Conservation (phyloP, 2,797 vertebrate species). For the Acestrorhynchus altus region DNA sequence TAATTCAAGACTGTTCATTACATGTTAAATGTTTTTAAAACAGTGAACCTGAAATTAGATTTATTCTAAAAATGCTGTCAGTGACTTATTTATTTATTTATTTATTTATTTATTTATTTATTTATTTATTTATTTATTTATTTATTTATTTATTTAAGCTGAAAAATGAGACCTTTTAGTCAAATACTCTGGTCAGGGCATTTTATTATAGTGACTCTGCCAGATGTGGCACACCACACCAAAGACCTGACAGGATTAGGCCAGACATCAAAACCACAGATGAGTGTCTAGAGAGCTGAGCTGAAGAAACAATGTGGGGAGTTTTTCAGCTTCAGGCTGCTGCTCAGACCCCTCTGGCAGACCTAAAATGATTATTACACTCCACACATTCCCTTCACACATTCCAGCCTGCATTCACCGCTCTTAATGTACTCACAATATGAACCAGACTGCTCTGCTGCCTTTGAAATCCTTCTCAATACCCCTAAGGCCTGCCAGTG, state of each 20-base stretch:
- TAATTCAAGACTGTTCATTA: too few species aligned
- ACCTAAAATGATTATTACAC: constrained; percentile 52
- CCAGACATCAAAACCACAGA: constrained; percentile 42
- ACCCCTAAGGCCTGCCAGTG: constrained; percentile 41
- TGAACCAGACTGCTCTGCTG: constrained; percentile 42
- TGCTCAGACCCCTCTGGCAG: constrained; percentile 19
- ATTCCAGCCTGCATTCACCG: constrained; percentile 49
- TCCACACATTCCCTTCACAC: constrained; percentile 50
- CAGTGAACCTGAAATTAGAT: too few species aligned
- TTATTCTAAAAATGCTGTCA: too few species aligned
- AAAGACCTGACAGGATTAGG: constrained; percentile 22
- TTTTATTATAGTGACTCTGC: constrained; percentile 19
- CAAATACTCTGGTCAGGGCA: background rate
- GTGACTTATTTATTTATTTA: too few species aligned
- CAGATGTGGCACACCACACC: constrained; percentile 21
- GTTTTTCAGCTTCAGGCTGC: constrained; percentile 34
- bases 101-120: too few species aligned
- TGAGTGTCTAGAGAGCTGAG: constrained; percentile 41
- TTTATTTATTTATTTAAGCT: background rate
- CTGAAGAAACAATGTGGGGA: constrained; percentile 27
- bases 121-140: too few species aligned
- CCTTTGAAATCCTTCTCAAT: constrained; percentile 40
- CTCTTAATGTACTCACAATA: constrained; percentile 54
- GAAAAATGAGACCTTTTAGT: background rate
- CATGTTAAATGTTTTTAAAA: too few species aligned